Evolutionary conservation across 1,140 invertebrate species (phyloP).

Genomic region (Galleria mellonella): DNA sequence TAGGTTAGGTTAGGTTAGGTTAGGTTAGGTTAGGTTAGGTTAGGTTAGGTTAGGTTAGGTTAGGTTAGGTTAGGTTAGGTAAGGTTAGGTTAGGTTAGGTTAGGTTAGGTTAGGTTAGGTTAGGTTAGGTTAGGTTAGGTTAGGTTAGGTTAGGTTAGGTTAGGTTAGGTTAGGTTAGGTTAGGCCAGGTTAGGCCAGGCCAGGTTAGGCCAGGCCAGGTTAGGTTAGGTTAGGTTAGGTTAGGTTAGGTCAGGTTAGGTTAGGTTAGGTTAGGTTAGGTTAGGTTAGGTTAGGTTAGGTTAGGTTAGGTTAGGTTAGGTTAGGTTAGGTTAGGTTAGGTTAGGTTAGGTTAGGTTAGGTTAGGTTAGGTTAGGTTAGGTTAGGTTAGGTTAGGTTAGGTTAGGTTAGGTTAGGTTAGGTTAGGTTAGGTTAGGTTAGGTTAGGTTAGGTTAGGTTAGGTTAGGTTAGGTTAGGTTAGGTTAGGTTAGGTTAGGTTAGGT

Average conservation of each 20-base stretch:
- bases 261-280: background rate
- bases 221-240: background rate
- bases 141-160: constrained; percentile 21
- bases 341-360: constrained; percentile 3
- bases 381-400: constrained; percentile 18
- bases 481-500: too few species aligned
- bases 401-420: constrained; percentile 12
- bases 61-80: constrained; percentile 24
- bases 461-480: too few species aligned
- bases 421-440: constrained; percentile 2
- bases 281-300: constrained; percentile 7
- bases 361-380: constrained; percentile 15
- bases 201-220: background rate
- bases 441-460: constrained; percentile 17
- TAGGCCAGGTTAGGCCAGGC: constrained; percentile 25
- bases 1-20: too few species aligned
- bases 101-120: constrained; percentile 16
- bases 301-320: constrained; percentile 5
- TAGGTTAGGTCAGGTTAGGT: background rate
- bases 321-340: constrained; percentile 5
- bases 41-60: constrained; percentile 23
- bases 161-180: too few species aligned
- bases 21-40: constrained; percentile 14
- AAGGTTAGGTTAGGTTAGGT: too few species aligned
- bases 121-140: constrained; percentile 11